Base-by-base conservation (phyloP, 1,140 invertebrate species). In the Magallana angulata region DNA sequence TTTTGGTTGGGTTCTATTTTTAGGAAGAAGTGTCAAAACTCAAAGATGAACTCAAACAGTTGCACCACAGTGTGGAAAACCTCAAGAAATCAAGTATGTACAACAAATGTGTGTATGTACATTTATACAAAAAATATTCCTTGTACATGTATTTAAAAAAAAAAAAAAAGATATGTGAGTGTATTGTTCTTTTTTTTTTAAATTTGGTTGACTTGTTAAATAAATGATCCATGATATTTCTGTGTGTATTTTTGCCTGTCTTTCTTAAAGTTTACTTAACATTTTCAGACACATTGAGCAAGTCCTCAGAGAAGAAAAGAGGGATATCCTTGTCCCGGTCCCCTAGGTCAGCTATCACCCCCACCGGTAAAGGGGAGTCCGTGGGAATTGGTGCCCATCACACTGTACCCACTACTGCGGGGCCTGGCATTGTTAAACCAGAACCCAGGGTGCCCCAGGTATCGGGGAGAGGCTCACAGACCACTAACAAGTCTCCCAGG, bases 401-500 rank as follows among this genome's bases (percentile, higher is more conserved):
- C 68, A 30, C 24, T 7, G 18, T 30, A 9, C 24, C 68, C 7
- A 2, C 68, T 36, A 11, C 24, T 12, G 24, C 7, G 36, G 24
- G 18, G 24, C 24, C 36, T 12, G 12, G 24, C 8, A 36, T 76
- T 36, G 68, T 76, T 9, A 76, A 76, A 24, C 68, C 68, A 76
- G 68, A 76, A 24, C 18, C 68, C 68, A 76, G 68, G 24, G 24
- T 76, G 8, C 24, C 36, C 24, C 68, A 76, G 68, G 68, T 76
- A 1, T 12, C 68, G 12, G 24, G 68, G 24, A 30, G 4, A 12
- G 24, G 24, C 7, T 18, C 14, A 36, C 11, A 12, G 11, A 76
- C 68, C 4, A 8, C 11, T 0, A 76, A 76, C 24, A 30, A 18
- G 24, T 30, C 68, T 11, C 24, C 12, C 68, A 76, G 36, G 14